Evolutionary conservation across 2,888 invertebrate species (phyloP).

Genomic region (Periphyllus acericola): DNA sequence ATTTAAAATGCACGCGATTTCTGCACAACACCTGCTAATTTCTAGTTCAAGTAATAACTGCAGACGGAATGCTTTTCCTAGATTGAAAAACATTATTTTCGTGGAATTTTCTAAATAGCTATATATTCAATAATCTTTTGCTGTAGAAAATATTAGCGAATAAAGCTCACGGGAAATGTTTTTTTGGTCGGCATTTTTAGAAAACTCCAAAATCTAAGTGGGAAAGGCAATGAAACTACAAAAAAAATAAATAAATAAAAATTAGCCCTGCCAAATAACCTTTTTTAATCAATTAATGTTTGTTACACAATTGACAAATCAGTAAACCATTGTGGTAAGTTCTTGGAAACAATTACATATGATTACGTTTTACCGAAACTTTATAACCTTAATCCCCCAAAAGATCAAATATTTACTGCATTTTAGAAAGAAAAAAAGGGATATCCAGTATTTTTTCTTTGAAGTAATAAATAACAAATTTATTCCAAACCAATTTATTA

Average conservation of each 20-base stretch:
- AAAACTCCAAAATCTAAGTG: neutral
- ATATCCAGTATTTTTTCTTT: neutral
- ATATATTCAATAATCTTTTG: neutral
- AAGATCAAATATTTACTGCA: neutral
- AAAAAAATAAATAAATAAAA: neutral
- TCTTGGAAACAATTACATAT: neutral
- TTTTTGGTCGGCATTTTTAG: neutral
- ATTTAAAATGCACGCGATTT: too few species aligned
- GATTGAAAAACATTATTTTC: neutral
- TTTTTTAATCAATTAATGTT: constrained; percentile 5
- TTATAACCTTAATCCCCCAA: neutral
- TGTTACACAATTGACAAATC: neutral
- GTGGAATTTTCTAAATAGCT: neutral
- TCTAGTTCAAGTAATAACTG: too few species aligned
- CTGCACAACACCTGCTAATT: too few species aligned
- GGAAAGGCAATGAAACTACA: neutral
- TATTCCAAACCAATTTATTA: constrained; percentile 10
- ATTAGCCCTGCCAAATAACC: neutral
- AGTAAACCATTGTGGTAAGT: neutral
- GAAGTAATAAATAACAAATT: neutral
- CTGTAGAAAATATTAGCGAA: neutral
- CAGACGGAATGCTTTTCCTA: too few species aligned
- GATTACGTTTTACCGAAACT: neutral
- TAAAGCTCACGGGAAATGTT: neutral
- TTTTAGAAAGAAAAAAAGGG: neutral